Conservation (phyloP, 2,888 invertebrate genomes). For the Phorcus lineatus region DNA sequence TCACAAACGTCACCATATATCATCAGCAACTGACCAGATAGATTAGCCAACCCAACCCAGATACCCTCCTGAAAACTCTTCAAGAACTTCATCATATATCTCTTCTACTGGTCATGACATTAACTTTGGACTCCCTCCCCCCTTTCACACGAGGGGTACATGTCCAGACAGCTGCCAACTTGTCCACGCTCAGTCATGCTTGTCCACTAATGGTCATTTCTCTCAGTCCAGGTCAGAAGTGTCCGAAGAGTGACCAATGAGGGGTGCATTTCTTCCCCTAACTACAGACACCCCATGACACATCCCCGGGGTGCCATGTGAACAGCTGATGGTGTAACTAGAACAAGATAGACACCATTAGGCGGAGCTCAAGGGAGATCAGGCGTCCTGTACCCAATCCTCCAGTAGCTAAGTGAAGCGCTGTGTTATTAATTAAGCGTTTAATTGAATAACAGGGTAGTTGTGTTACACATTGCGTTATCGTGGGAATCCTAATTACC, state of each 20-base stretch:
- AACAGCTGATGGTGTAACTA: not conserved
- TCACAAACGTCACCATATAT: no score
- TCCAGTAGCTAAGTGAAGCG: not conserved
- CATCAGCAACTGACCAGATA: no score
- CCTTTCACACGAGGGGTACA: no score
- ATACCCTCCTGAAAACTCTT: no score
- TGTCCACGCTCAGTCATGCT: not conserved
- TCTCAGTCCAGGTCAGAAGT: not conserved
- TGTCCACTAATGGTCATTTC: slow-evolving; percentile 9
- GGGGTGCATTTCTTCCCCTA: not conserved
- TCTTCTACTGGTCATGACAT: no score
- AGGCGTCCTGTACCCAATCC: not conserved
- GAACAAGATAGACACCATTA: not conserved
- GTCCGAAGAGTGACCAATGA: not conserved
- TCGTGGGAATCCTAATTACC: no score
- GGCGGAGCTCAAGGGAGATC: not conserved
- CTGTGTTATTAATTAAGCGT: not conserved
- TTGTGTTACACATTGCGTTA: no score
- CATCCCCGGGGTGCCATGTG: not conserved
- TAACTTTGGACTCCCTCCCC: no score
- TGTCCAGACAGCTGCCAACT: not conserved
- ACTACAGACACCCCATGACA: not conserved
- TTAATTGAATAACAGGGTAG: not conserved
- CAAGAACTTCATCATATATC: no score
- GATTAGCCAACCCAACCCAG: no score